A percentile compares a stretch with the other conserved stretches of the same genome.
These are phyloP conservation scores for Abrostola triplasia DNA, from an alignment of 2,888 invertebrate genomes.

Conservation along the genomic window DNA sequence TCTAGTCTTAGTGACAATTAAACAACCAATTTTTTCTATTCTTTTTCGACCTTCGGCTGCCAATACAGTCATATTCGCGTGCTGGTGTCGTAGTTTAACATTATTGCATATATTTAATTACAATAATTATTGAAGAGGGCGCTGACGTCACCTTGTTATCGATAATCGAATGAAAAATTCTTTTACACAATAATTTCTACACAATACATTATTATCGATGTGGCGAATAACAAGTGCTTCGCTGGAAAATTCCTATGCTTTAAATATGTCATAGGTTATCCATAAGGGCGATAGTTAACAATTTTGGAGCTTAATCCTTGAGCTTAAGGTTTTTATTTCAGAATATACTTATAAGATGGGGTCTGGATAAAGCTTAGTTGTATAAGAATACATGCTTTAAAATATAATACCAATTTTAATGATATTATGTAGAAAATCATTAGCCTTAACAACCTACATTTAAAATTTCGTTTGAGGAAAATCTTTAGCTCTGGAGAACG, in stretches of 20 bases:
- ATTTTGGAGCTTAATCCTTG: conserved; percentile 40
- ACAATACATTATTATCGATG: conserved; percentile 26
- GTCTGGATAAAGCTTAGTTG: neutral
- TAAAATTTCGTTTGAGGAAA: too few species aligned
- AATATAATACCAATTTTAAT: too few species aligned
- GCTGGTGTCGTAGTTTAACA: neutral
- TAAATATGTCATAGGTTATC: conserved; percentile 49
- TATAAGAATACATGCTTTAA: too few species aligned
- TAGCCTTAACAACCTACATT: too few species aligned
- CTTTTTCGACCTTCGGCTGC: too few species aligned
- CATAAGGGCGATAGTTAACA: conserved; percentile 13
- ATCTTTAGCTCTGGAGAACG: too few species aligned
- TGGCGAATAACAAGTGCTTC: conserved; percentile 28
- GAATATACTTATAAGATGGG: neutral
- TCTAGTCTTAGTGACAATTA: too few species aligned
- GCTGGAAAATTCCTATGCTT: conserved; percentile 52
- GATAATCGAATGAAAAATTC: conserved; percentile 31
- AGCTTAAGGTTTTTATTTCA: conserved; percentile 21
- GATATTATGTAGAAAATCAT: too few species aligned
- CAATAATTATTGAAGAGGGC: conserved; percentile 17
- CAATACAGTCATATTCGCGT: too few species aligned
- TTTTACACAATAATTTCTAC: conserved; percentile 42
- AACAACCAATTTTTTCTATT: too few species aligned
- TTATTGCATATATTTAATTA: conserved; percentile 8
- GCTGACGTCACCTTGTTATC: conserved; percentile 37